Evolutionary conservation across 2,797 vertebrate species (phyloP), one percentile per base, ranked within the genome.

Genomic region (Sylvia borin): DNA sequence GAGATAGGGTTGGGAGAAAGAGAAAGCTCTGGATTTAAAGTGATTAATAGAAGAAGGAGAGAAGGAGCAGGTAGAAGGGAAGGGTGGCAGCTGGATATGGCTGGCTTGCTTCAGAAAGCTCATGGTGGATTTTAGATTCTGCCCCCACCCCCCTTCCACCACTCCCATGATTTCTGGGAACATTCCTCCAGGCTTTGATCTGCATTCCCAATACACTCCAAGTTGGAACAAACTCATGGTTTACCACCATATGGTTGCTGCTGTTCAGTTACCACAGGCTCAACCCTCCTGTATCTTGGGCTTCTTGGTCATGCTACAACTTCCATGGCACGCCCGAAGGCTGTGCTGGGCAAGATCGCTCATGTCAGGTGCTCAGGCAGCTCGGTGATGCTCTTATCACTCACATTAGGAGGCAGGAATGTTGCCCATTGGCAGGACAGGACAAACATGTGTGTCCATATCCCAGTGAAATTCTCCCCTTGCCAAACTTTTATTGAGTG

Each of bases 391-490:
- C 90, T 85, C 96, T 96, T 95, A 96, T 95, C 96, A 26, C 70
- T 94, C 94, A 17, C 92, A 86, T 95, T 86, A 91, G 86, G 93
- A 94, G 86, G 93, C 84, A 96, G 95, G 94, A 95, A 95, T 80
- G 3, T 87, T 91, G 95, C 96, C 74, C 92, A 87, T 87, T 95
- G 95, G 93, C 96, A 97, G 95, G 92, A 92, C 95, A 95, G 93
- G 90, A 92, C 92, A 85, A 88, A 96, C 75, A 88, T 45, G 80
- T 58, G 60, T 96, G 96, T 96, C 95, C 94, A 91, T 60, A 94
- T 68, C 80, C 93, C 66, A 26, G 67, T 16, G 80, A 83, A 82
- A 82, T 95, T 72, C 70, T 92, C 78, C 87, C 66, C n/a, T 77
- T 93, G 93, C 91, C 92, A 95, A 45, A 29, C 48, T 58, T 57